A percentile compares a stretch with the other conserved stretches of the same genome.
These are phyloP conservation scores for Ivindomyrus marchei DNA, from an alignment of 2,113 vertebrate species.

Conservation along the genomic window DNA sequence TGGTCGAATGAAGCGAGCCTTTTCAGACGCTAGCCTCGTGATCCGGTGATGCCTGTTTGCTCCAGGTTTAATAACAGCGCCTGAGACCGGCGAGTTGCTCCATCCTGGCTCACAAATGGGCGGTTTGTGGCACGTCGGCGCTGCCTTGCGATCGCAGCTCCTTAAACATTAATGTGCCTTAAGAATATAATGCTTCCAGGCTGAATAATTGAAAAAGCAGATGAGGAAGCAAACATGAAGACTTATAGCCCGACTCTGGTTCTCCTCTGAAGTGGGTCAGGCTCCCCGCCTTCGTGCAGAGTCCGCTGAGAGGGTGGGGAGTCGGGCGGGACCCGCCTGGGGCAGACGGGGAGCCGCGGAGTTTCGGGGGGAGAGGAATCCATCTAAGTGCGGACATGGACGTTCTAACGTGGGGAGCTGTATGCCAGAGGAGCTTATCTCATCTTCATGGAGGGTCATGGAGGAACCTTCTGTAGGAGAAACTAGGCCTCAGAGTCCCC, in stretches of 20 bases:
- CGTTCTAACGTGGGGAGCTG: background rate
- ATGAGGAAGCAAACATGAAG: conserved; percentile 27
- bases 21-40: background rate
- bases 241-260: conserved; percentile 23
- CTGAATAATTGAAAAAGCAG: conserved; percentile 34
- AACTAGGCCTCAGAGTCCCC: background rate
- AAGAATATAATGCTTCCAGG: conserved; percentile 35
- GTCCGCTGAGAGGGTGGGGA: background rate
- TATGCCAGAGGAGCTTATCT: background rate
- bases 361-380: background rate
- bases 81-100: background rate
- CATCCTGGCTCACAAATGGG: conserved; percentile 14
- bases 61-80: background rate
- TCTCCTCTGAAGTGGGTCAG: conserved; percentile 30
- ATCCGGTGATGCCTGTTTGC: background rate
- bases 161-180: conserved; percentile 31
- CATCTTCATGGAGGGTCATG: background rate
- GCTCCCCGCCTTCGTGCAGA: conserved; percentile 6
- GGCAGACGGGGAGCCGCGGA: background rate
- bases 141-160: conserved; percentile 20
- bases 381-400: background rate
- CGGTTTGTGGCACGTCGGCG: background rate
- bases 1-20: background rate
- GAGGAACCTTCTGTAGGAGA: background rate
- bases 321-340: background rate